Base-by-base conservation (phyloP, 1,140 invertebrate species). In the Leptinotarsa lineolata region DNA sequence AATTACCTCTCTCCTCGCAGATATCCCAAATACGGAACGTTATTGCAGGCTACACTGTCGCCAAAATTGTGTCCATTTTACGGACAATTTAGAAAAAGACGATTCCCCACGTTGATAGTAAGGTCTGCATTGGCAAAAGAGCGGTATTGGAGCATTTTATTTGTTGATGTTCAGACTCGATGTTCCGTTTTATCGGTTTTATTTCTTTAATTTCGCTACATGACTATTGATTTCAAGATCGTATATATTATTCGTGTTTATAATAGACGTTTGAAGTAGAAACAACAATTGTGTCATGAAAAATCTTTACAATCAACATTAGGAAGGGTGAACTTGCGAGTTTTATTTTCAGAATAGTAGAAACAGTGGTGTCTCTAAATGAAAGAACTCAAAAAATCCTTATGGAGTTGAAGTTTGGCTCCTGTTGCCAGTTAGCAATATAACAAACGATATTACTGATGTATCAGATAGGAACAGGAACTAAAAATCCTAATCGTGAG, bases 1-100 rank as follows among this genome's bases (percentile, higher is more conserved):
- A 54, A 54, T 18, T 54, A 54, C 48, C 48, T 54, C 2, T 54
- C 48, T 54, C 13, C 15, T 54, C 48, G 48, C 15, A 54, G 15
- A 54, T 54, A 15, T 54, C n/a, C n/a, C n/a, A 16, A 16, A 54
- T 54, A 54, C 16, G 15, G 16, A 54, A 54, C 48, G 48, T n/a
- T 54, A 54, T 39, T 39, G 30, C 30, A 54, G 12, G 16, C 16
- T 54, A 15, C 48, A 54, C 48, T 54, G 48, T 54, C 48, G 24
- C 61, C 61, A 64, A 64, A 64, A 64, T 64, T 64, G 64, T 44
- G 30, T 66, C 30, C 64, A 39, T 66, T 66, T 66, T 66, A 66
- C 64, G 64, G 30, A 6, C 39, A 39, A 66, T 66, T 66, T 66
- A 44, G 39, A 18, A 44, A 44, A 16, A 66, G 39, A 66, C 64